phyloP scores from a whole-genome alignment of 2,113 vertebrate species.

The Lampris megalopsis region DNA sequence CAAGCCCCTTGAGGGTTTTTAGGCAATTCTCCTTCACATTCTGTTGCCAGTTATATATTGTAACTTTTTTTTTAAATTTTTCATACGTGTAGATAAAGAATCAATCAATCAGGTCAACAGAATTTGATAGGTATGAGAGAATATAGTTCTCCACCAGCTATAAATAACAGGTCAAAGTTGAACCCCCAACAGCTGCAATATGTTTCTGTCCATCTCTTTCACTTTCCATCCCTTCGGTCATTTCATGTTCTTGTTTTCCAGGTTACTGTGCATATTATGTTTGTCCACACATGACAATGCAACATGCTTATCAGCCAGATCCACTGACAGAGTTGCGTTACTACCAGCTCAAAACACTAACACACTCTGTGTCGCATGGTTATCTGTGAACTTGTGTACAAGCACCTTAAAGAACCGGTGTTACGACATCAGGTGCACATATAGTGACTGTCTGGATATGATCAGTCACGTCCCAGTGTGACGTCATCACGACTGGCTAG shows the following conservation, averaged over 20 bases:
- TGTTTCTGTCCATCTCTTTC: slow-evolving; percentile 14
- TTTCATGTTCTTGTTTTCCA: slow-evolving; percentile 8
- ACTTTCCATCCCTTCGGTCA: background rate
- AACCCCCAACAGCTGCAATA: background rate
- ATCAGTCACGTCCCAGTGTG: too few relatives aligned
- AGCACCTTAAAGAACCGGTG: slow-evolving; percentile 23
- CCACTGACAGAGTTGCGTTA: slow-evolving; percentile 3
- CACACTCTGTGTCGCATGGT: slow-evolving; percentile 3
- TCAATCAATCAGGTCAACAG: background rate
- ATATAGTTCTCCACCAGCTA: slow-evolving; percentile 8
- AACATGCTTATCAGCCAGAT: slow-evolving; percentile 8
- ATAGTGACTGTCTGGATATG: too few relatives aligned
- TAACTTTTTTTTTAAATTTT: too few relatives aligned
- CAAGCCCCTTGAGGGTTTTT: too few relatives aligned
- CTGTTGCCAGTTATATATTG: too few relatives aligned
- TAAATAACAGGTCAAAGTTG: background rate
- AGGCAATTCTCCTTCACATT: too few relatives aligned
- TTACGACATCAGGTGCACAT: background rate
- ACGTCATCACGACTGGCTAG: too few relatives aligned
- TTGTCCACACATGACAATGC: slow-evolving; percentile 3
- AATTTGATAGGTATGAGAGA: slow-evolving; percentile 11
- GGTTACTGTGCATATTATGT: slow-evolving; percentile 6
- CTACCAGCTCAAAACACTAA: slow-evolving; percentile 57
- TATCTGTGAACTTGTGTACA: slow-evolving; percentile 20
- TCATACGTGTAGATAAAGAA: too few relatives aligned